Conservation (phyloP, 1,140 invertebrate genomes). For the Globodera rostochiensis region DNA sequence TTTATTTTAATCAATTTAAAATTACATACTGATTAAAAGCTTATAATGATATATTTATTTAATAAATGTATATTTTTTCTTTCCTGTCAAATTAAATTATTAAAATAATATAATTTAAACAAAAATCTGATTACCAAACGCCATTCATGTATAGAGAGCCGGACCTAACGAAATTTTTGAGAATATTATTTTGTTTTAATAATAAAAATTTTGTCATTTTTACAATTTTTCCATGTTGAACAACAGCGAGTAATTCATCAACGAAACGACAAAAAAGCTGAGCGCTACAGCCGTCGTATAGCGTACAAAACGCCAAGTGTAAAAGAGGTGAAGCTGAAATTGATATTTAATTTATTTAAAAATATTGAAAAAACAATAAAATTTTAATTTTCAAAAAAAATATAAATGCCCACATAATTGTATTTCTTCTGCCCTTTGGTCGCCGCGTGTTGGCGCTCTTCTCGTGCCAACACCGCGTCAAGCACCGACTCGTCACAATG, state of each 20-base stretch:
- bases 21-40: too few relatives aligned
- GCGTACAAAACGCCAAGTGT: constrained; percentile 48
- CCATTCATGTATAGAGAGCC: constrained; percentile 56
- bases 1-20: background rate
- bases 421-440: constrained; percentile 50
- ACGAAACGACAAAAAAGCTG: constrained; percentile 51
- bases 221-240: constrained; percentile 63
- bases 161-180: too few relatives aligned
- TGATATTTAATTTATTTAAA: background rate
- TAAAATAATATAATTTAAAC: too few relatives aligned
- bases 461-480: constrained; percentile 47
- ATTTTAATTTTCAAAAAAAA: background rate
- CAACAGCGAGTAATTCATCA: constrained; percentile 58
- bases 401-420: constrained; percentile 35
- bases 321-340: constrained; percentile 47
- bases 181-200: too few relatives aligned
- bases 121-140: constrained; percentile 14
- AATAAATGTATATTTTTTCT: too few relatives aligned
- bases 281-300: constrained; percentile 56
- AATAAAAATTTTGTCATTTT: too few relatives aligned
- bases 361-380: background rate
- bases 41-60: too few relatives aligned
- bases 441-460: constrained; percentile 32
- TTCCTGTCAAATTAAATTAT: too few relatives aligned
- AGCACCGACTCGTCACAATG: constrained; percentile 42